Evolutionary conservation across 2,888 invertebrate genomes (phyloP).

Genomic region (Agriotes lineatus): DNA sequence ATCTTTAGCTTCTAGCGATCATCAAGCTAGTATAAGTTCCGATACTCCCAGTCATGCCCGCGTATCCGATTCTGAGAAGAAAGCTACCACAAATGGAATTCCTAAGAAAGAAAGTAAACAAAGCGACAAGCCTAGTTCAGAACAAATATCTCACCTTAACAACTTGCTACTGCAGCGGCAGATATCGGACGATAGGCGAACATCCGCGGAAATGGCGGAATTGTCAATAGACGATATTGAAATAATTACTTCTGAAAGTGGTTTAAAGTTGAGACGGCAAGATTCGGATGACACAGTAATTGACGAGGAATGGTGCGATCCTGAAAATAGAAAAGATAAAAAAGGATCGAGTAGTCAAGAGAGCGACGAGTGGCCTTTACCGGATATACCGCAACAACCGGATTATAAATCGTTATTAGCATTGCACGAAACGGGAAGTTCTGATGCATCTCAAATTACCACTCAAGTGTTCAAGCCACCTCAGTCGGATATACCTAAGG

Average conservation of each 20-base stretch:
- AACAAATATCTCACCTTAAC: slow-evolving; percentile 59
- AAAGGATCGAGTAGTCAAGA: slow-evolving; percentile 73
- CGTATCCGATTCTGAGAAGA: slow-evolving; percentile 67
- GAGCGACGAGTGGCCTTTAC: slow-evolving; percentile 79
- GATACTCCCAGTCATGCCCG: slow-evolving; percentile 84
- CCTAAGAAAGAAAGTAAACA: slow-evolving; percentile 6
- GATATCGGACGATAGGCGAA: slow-evolving; percentile 85
- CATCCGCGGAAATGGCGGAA: slow-evolving; percentile 88
- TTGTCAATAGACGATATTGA: slow-evolving; percentile 79
- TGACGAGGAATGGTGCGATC: slow-evolving; percentile 64
- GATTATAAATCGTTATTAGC: slow-evolving; percentile 59
- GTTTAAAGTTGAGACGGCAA: slow-evolving; percentile 62
- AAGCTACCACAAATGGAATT: slow-evolving; percentile 56
- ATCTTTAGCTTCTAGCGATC: slow-evolving; percentile 85
- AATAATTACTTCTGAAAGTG: slow-evolving; percentile 65
- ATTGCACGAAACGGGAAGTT: slow-evolving; percentile 64
- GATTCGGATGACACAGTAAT: slow-evolving; percentile 66
- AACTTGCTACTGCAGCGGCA: slow-evolving; percentile 65
- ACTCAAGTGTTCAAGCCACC: slow-evolving; percentile 64
- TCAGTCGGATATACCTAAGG: slow-evolving; percentile 61
- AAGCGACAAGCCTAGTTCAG: slow-evolving; percentile 45
- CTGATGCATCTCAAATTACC: slow-evolving; percentile 64
- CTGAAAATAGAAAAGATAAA: slow-evolving; percentile 53
- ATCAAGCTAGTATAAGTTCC: slow-evolving; percentile 87
- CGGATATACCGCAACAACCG: slow-evolving; percentile 72